Base-by-base conservation (phyloP, 2,797 vertebrate species). In the Lagodon rhomboides region DNA sequence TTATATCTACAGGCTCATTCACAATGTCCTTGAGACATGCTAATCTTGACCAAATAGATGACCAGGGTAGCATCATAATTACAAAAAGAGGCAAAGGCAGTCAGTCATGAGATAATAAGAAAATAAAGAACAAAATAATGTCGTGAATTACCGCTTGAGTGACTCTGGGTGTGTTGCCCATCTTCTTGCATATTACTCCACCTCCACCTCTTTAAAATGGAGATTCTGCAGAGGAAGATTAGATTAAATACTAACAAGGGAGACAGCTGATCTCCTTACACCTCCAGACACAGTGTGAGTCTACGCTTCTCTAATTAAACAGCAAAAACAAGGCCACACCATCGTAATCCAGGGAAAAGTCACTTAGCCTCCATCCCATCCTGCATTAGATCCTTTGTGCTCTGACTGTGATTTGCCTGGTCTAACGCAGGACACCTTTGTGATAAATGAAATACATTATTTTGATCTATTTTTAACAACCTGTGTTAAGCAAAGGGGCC, bases 301-400 rank as follows among this genome's bases (percentile, higher is more conserved):
- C 2, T 38, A 38, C 11, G 38, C 18, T 60, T n/a, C 41, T 49
- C 1, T 25, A 50, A 61, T 66, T 61, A 83, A n/a, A 60, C 27
- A 67, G 34, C 54, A 75, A 71, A 79, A 47, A 55, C n/a, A n/a
- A 51, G 46, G 12, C 30, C 11, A 30, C 22, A 10, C 53, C 20
- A 23, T 4, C 30, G 44, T 50, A 27, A 71, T 75, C 25, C 49
- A 49, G n/a, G n/a, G 25, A 59, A 34, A 20, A 15, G 12, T 17
- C 59, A 22, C 22, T 27, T 43, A 13, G 13, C 12, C 18, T 15
- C 20, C 30, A 25, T 53, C 23, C 60, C 20, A 17, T 30, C 43
- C 43, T 54, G 67, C 20, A 43, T 41, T 25, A 43, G 5, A 34
- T 49, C 64, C 61, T 44, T 51, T 23, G 18, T 50, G 30, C 51